Conservation (phyloP, 2,888 invertebrate genomes). For the Agapetus fuscipes region DNA sequence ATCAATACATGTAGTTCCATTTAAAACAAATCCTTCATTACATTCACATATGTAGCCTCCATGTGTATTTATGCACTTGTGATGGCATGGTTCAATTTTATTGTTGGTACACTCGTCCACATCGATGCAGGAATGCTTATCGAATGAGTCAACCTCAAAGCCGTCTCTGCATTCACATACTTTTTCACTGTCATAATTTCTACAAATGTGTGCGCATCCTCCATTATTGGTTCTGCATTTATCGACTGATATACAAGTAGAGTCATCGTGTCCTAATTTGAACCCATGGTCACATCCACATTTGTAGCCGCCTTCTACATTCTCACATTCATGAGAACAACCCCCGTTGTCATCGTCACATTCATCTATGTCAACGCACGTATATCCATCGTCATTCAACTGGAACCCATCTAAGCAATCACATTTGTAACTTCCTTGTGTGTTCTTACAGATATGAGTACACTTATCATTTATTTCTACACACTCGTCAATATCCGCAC, state of each 20-base stretch:
- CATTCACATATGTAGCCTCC: conserved; percentile 51
- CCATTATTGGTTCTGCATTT: conserved; percentile 8
- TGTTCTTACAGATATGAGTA: conserved; percentile 39
- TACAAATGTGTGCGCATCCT: conserved; percentile 23
- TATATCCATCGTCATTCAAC: conserved; percentile 34
- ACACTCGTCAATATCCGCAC: conserved; percentile 34
- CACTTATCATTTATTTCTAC: conserved; percentile 23
- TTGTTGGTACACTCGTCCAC: conserved; percentile 32
- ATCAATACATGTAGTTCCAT: conserved; percentile 32
- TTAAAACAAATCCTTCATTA: conserved; percentile 41
- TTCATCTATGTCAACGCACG: conserved; percentile 46
- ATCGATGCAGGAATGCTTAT: conserved; percentile 30
- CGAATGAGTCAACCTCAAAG: conserved; percentile 27
- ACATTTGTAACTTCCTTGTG: conserved; percentile 45
- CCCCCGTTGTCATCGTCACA: conserved; percentile 35
- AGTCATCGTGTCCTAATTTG: conserved; percentile 25
- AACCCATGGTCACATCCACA: conserved; percentile 41
- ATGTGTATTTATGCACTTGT: conserved; percentile 37
- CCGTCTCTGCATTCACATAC: conserved; percentile 37
- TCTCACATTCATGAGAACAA: conserved; percentile 32
- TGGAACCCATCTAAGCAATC: conserved; percentile 48
- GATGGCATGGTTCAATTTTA: conserved; percentile 30
- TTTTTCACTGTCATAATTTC: conserved; percentile 23
- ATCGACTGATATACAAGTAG: conserved; percentile 26
- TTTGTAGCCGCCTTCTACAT: conserved; percentile 37